These are phyloP conservation scores for Ochotona princeps DNA, from an alignment of 2,113 vertebrate species.

Conservation along the genomic window DNA sequence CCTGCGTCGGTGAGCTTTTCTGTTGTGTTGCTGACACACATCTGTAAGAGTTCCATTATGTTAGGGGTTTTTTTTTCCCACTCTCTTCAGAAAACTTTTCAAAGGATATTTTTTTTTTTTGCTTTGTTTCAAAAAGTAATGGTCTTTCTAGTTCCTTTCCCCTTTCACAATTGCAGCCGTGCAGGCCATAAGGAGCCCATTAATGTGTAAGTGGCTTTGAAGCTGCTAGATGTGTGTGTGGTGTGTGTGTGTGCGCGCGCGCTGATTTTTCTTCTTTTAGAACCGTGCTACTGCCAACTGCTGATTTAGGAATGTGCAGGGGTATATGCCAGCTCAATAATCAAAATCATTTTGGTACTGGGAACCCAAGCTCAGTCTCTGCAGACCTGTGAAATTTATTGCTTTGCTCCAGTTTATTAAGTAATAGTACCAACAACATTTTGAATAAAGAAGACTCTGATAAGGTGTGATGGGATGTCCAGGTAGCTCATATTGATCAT, in stretches of 20 bases:
- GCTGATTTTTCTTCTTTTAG: constrained; percentile 62
- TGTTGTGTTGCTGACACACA: constrained; percentile 48
- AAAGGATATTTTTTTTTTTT: constrained; percentile 3
- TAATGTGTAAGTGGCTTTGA: constrained; percentile 82
- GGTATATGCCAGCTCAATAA: constrained; percentile 84
- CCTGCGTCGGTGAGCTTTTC: constrained; percentile 28
- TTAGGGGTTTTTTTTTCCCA: neutral
- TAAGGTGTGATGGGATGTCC: constrained; percentile 79
- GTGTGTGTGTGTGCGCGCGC: rapidly evolving
- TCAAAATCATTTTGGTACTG: constrained; percentile 85
- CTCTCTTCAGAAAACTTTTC: constrained; percentile 62
- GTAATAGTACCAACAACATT: constrained; percentile 78
- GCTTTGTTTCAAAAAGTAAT: constrained; percentile 56
- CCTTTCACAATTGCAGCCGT: constrained; percentile 65
- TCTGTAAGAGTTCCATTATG: constrained; percentile 57
- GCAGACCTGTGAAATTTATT: constrained; percentile 83
- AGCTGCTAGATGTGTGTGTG: constrained; percentile 61
- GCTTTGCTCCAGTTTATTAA: constrained; percentile 82
- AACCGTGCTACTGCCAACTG: constrained; percentile 68
- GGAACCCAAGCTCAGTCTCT: constrained; percentile 82
- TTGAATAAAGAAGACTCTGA: constrained; percentile 78
- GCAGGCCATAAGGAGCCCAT: constrained; percentile 82
- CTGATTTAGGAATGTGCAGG: constrained; percentile 85
- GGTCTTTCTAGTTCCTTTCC: constrained; percentile 61
- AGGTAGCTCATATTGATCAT: constrained; percentile 78